phyloP scores from a whole-genome alignment of 1,140 invertebrate genomes.

The Platorchestia sp. region DNA sequence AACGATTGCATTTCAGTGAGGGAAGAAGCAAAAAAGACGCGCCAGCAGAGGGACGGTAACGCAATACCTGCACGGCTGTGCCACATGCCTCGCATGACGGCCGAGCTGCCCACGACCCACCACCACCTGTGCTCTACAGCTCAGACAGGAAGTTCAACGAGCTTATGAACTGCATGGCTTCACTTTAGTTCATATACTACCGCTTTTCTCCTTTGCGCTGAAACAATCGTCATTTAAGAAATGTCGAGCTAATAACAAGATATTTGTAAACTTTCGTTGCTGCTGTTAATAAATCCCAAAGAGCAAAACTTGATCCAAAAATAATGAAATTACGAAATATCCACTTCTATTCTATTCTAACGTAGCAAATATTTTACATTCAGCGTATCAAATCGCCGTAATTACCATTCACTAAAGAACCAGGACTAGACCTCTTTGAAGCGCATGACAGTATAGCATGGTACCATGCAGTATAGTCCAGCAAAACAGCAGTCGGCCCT shows the following conservation, averaged over 20 bases:
- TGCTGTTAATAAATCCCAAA: neutral
- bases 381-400: neutral
- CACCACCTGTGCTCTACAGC: neutral
- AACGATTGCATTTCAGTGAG: neutral
- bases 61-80: neutral
- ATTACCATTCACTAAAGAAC: neutral
- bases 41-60: neutral
- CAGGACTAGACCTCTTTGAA: neutral
- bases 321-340: neutral
- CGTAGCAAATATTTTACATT: neutral
- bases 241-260: neutral
- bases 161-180: neutral
- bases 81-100: neutral
- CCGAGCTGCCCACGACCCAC: neutral
- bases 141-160: neutral
- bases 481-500: neutral
- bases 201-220: neutral
- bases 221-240: neutral
- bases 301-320: neutral
- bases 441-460: neutral
- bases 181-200: neutral
- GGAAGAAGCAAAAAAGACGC: neutral
- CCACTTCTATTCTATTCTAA: neutral
- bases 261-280: neutral
- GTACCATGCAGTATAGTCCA: no score